Percentiles rank a stretch among this genome's conserved stretches.
Evolutionary conservation across 2,888 invertebrate genomes (phyloP).

Genomic region (Volucella inflata): DNA sequence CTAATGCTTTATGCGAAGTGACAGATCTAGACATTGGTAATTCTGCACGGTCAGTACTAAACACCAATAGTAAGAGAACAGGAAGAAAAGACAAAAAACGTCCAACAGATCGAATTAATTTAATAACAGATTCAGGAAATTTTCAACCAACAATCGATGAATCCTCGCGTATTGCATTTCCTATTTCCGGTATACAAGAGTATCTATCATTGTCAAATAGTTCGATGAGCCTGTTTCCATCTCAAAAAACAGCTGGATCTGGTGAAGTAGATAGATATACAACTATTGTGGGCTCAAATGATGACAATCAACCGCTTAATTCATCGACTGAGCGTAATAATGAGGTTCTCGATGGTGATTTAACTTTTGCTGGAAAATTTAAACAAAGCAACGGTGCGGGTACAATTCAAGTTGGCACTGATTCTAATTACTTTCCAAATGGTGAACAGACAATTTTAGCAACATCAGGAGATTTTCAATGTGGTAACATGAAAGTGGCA

Average conservation of each 20-base stretch:
- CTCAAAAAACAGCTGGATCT: slow-evolving; percentile 63
- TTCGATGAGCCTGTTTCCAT: slow-evolving; percentile 80
- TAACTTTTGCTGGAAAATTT: slow-evolving; percentile 82
- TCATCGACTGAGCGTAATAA: slow-evolving; percentile 41
- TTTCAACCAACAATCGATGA: slow-evolving; percentile 76
- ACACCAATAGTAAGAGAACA: slow-evolving; percentile 76
- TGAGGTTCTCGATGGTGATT: slow-evolving; percentile 76
- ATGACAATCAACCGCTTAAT: slow-evolving; percentile 41
- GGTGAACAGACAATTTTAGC: slow-evolving; percentile 38
- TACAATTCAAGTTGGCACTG: slow-evolving; percentile 53
- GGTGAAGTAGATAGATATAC: slow-evolving; percentile 50
- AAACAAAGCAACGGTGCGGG: slow-evolving; percentile 77
- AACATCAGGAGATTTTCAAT: slow-evolving; percentile 33
- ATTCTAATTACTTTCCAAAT: slow-evolving; percentile 59
- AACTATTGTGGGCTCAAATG: slow-evolving; percentile 29
- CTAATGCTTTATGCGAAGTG: slow-evolving; percentile 42
- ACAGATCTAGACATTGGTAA: slow-evolving; percentile 22
- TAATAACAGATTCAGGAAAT: slow-evolving; percentile 69
- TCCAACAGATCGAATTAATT: slow-evolving; percentile 43
- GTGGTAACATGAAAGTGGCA: slow-evolving; percentile 36
- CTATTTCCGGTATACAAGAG: slow-evolving; percentile 74
- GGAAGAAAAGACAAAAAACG: slow-evolving; percentile 79
- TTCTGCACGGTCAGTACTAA: slow-evolving; percentile 10
- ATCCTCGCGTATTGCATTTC: slow-evolving; percentile 70
- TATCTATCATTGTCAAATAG: slow-evolving; percentile 78